Evolutionary conservation across 2,113 vertebrate species (phyloP).

Genomic region (Peucedramus taeniatus): DNA sequence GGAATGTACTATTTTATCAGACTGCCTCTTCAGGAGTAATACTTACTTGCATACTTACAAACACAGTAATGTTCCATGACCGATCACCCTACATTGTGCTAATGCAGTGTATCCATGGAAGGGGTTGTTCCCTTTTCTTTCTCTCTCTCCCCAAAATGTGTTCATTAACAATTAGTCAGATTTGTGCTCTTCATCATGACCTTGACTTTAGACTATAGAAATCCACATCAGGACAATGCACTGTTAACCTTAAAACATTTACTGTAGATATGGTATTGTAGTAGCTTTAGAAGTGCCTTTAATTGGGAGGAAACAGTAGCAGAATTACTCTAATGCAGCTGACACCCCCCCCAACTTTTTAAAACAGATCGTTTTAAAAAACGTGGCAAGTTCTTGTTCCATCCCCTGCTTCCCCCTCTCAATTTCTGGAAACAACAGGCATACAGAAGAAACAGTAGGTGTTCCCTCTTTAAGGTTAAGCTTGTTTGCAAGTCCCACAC

Average conservation of each 20-base stretch:
- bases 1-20: not conserved
- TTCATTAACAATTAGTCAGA: not conserved
- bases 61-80: not conserved
- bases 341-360: not conserved
- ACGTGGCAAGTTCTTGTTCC: not conserved
- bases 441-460: not conserved
- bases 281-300: slow-evolving; percentile 78
- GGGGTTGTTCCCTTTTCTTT: not conserved
- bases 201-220: slow-evolving; percentile 36
- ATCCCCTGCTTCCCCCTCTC: not conserved
- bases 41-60: not conserved
- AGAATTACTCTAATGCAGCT: not conserved
- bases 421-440: not conserved
- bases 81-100: not conserved
- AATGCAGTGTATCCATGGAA: not conserved
- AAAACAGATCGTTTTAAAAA: not conserved
- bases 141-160: not conserved
- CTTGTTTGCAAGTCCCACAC: not conserved
- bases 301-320: slow-evolving; percentile 3
- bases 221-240: slow-evolving; percentile 43
- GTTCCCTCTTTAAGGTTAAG: not conserved
- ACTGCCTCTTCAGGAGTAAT: not conserved
- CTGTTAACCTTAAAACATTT: slow-evolving; percentile 61
- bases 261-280: not conserved
- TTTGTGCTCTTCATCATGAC: slow-evolving; percentile 8